These are phyloP conservation scores for Netelia melanura DNA, from an alignment of 2,888 invertebrate species.

Conservation along the genomic window DNA sequence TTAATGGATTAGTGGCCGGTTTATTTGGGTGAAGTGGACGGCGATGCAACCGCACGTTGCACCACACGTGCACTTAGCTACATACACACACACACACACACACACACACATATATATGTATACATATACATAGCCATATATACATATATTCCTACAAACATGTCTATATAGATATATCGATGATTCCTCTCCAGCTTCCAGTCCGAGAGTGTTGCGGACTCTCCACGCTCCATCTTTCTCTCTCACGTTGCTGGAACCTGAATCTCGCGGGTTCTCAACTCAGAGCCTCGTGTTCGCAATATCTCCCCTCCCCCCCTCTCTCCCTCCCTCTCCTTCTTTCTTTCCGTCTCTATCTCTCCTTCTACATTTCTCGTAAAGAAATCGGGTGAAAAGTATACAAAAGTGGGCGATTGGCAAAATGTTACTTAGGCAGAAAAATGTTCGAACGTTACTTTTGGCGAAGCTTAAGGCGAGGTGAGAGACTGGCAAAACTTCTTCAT, in stretches of 20 bases:
- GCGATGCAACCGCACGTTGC: conserved; percentile 36
- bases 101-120: neutral
- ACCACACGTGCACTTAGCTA: neutral
- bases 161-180: conserved; percentile 30
- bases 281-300: conserved; percentile 25
- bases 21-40: conserved; percentile 33
- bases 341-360: neutral
- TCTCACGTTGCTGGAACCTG: conserved; percentile 65
- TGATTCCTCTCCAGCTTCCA: conserved; percentile 60
- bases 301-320: too few relatives aligned
- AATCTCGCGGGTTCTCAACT: conserved; percentile 73
- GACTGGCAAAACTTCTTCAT: conserved; percentile 66
- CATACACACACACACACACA: neutral
- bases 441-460: conserved; percentile 5
- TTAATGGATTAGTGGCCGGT: conserved; percentile 37
- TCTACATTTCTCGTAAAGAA: conserved; percentile 22
- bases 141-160: neutral
- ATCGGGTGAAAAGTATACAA: conserved; percentile 5
- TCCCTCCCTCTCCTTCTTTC: neutral
- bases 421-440: conserved; percentile 26
- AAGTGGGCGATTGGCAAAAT: conserved; percentile 33
- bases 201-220: conserved; percentile 58
- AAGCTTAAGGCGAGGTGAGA: conserved; percentile 13
- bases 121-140: conserved; percentile 3
- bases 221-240: conserved; percentile 31